Conservation (phyloP, 53 echinoderm and acorn worm species). For the Glandiceps talaboti region DNA sequence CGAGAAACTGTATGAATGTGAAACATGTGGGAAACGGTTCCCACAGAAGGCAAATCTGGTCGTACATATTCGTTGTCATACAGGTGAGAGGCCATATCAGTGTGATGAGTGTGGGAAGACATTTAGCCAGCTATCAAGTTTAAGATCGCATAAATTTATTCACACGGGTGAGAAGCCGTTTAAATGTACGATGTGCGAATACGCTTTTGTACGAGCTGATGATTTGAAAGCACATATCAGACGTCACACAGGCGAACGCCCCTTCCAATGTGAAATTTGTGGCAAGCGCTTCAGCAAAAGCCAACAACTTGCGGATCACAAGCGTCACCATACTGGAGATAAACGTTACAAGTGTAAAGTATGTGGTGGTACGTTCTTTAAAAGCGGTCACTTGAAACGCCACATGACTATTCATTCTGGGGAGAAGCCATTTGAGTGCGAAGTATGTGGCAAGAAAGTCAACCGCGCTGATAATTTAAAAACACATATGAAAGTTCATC, state of each 20-base stretch:
- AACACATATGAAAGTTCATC: background rate
- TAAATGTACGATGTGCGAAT: background rate
- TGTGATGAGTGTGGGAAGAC: background rate
- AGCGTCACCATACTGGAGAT: background rate
- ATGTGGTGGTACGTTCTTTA: background rate
- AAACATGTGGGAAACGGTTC: background rate
- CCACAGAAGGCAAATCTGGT: background rate
- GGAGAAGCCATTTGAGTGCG: background rate
- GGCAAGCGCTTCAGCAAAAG: background rate
- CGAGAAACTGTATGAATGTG: background rate
- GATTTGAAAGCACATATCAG: background rate
- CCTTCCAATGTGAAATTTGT: background rate
- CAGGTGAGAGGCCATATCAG: background rate
- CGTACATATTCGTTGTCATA: background rate
- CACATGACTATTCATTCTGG: background rate
- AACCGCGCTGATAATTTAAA: background rate
- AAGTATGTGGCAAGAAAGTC: background rate
- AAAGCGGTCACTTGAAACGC: background rate
- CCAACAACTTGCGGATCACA: background rate
- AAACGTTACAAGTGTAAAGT: background rate
- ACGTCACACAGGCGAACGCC: background rate
- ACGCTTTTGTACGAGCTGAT: background rate
- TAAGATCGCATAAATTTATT: background rate
- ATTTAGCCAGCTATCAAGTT: background rate
- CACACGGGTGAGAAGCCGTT: background rate